Base-by-base conservation (phyloP, 2,113 vertebrate species). In the Indri indri region DNA sequence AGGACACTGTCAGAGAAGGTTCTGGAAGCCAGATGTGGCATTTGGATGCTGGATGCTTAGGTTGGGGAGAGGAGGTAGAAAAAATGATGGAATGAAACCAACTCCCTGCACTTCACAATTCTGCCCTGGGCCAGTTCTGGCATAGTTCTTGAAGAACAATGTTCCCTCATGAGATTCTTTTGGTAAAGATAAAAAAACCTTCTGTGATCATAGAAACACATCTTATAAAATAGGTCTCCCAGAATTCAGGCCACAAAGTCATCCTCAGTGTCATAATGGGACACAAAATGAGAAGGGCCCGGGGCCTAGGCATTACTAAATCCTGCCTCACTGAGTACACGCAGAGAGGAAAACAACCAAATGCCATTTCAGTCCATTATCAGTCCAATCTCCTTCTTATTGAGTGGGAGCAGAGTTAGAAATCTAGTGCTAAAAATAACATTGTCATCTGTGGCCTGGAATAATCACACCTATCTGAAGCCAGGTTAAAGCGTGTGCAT, bases 351-450 rank as follows among this genome's bases (percentile, higher is more conserved):
- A 97, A 96, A 93, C 34, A 50, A 83, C 63, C 73, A 77, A n/a
- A 42, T 61, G 74, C 68, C 89, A 90, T 89, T 96, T 96, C 34
- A 52, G 77, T 37, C 86, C 94, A 89, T 94, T 97, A 95, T 86
- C 37, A 52, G 40, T 30, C 73, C 50, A 74, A 59, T 97, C 66
- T 93, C 12, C 81, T 85, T 17, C 37, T 88, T 71, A 80, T 79
- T 90, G 37, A 91, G 61, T 52, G 63, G 70, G 63, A 90, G 70
- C 80, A 84, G 84, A 83, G 63, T 90, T 65, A 94, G 85, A 96
- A 94, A 80, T 93, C 30, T 80, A 22, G 20, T 61, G 91, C 91
- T 93, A 94, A 97, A 94, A 98, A 95, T 94, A 94, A 23, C 68
- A 42, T 8, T 80, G 54, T 87, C 77, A 66, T 95, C 82, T 70